Evolutionary conservation across 2,888 invertebrate species (phyloP).

Genomic region (Xanthia icteritia): DNA sequence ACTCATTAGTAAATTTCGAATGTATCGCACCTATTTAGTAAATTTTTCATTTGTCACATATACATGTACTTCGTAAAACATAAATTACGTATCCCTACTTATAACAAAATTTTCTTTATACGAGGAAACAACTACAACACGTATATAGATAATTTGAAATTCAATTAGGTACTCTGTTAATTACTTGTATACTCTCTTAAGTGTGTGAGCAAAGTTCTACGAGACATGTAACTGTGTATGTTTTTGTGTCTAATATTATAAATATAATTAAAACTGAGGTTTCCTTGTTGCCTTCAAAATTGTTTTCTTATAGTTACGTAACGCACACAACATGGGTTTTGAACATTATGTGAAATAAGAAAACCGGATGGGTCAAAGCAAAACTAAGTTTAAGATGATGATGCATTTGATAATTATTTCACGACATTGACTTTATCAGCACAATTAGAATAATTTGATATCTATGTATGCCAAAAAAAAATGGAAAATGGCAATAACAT

Average conservation of each 20-base stretch:
- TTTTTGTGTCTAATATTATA: constrained; percentile 35
- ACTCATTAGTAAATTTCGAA: no score
- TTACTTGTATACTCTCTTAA: constrained; percentile 40
- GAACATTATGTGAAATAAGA: neutral
- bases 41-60: no score
- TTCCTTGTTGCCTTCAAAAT: constrained; percentile 13
- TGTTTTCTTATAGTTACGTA: constrained; percentile 9
- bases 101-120: no score
- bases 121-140: neutral
- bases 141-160: constrained; percentile 30
- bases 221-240: constrained; percentile 20
- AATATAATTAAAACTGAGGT: constrained; percentile 40
- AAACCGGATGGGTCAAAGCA: neutral
- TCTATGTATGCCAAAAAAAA: neutral
- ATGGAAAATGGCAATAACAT: no score
- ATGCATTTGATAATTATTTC: neutral
- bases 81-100: no score
- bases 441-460: neutral
- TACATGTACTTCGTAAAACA: no score
- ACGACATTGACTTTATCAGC: neutral
- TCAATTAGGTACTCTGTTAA: constrained; percentile 32
- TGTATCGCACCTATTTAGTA: no score
- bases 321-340: neutral
- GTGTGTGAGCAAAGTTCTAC: constrained; percentile 38
- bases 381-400: neutral